Evolutionary conservation across 2,113 vertebrate genomes (phyloP).

Genomic region (Oceanites oceanicus): DNA sequence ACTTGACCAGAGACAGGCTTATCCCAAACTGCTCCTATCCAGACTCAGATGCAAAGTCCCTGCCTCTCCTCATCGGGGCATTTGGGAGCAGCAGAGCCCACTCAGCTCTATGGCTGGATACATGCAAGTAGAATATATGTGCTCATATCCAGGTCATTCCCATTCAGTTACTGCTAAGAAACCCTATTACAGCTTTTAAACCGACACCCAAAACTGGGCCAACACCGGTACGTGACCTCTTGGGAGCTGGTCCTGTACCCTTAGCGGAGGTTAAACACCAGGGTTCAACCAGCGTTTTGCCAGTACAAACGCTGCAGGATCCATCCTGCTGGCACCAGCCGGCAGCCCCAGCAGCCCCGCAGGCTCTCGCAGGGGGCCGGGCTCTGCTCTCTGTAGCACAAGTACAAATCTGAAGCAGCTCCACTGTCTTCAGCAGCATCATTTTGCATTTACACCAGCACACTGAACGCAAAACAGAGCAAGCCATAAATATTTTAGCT

Average conservation of each 20-base stretch:
- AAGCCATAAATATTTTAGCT: constrained; percentile 70
- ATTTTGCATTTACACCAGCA: constrained; percentile 41
- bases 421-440: background rate
- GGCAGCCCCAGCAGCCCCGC: background rate
- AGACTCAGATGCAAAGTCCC: background rate
- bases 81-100: background rate
- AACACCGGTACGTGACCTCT: fast-evolving
- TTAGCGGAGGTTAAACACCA: background rate
- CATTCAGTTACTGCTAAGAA: background rate
- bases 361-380: fast-evolving
- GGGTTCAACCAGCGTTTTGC: background rate
- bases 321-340: background rate
- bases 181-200: background rate
- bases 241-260: background rate
- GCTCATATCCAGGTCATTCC: background rate
- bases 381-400: background rate
- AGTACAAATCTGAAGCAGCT: background rate
- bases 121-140: background rate
- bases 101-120: background rate
- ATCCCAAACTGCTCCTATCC: background rate
- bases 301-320: background rate
- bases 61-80: background rate
- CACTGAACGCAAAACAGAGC: background rate
- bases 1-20: background rate
- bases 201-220: background rate